Evolutionary conservation across 2,113 vertebrate genomes (phyloP).

Genomic region (Atherinomorus stipes): DNA sequence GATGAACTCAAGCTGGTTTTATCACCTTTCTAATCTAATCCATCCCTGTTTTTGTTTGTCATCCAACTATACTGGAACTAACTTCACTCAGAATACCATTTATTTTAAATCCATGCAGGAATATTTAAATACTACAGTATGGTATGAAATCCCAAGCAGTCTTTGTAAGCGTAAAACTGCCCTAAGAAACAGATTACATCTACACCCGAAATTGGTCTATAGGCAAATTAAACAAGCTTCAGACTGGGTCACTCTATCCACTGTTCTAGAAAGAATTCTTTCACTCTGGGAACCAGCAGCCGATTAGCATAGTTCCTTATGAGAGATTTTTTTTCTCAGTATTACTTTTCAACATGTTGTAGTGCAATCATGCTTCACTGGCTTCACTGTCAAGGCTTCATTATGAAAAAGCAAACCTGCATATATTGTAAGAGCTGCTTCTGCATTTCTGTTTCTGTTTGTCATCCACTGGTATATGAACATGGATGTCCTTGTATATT

Average conservation of each 20-base stretch:
- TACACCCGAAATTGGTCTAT: slow-evolving; percentile 7
- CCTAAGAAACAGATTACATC: background rate
- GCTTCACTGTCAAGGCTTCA: background rate
- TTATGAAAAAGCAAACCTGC: background rate
- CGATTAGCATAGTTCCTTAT: slow-evolving; percentile 3
- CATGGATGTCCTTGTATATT: background rate
- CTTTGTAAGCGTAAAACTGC: slow-evolving; percentile 16
- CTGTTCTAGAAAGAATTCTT: background rate
- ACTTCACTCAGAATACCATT: slow-evolving; percentile 19
- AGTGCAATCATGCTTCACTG: slow-evolving; percentile 17
- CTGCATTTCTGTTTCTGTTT: background rate
- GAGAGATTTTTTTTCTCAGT: slow-evolving; percentile 13
- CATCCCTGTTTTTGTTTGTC: slow-evolving; percentile 54
- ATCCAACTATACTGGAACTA: slow-evolving; percentile 31
- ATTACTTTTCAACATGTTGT: slow-evolving; percentile 24
- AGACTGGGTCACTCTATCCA: background rate
- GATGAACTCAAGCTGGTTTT: slow-evolving; percentile 43
- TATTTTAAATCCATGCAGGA: background rate
- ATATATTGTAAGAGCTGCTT: background rate
- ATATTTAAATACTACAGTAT: slow-evolving; percentile 43
- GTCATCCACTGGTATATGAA: background rate
- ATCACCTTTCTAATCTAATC: slow-evolving; percentile 57
- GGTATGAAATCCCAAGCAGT: slow-evolving; percentile 18
- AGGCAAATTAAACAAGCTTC: slow-evolving; percentile 13
- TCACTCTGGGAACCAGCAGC: background rate